Percentiles rank a stretch among this genome's conserved stretches.
Evolutionary conservation across 2,797 vertebrate genomes (phyloP).

Genomic region (Perodicticus potto): DNA sequence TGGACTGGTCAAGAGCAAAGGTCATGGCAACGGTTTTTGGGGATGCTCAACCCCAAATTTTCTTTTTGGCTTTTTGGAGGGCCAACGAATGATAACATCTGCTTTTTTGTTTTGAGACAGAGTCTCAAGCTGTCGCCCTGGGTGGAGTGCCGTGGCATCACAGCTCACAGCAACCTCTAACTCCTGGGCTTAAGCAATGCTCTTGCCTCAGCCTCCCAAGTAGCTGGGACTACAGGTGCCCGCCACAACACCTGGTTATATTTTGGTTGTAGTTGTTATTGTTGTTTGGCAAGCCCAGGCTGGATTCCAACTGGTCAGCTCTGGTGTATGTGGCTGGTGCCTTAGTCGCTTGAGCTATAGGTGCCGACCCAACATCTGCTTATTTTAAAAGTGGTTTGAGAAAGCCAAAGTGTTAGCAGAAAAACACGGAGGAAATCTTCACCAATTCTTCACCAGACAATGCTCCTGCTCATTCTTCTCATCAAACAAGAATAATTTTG

Average conservation of each 20-base stretch:
- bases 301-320: no score
- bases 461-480: neutral
- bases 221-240: no score
- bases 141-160: no score
- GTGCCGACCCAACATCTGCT: neutral
- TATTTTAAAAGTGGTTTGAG: neutral
- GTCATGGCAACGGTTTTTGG: neutral
- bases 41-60: neutral
- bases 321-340: no score
- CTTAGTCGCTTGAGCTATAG: no score
- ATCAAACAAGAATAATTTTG: neutral
- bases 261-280: no score
- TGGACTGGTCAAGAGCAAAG: neutral
- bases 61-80: neutral
- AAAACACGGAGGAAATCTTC: neutral
- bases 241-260: no score
- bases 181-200: no score
- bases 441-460: neutral
- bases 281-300: no score
- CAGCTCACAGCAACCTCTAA: no score
- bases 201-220: no score
- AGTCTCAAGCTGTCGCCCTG: no score
- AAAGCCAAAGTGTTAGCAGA: neutral
- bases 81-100: neutral
- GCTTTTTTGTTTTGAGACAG: neutral